Conservation (phyloP, 37 sponge, comb jelly and placozoan genomes). For the Halichondria panicea region DNA sequence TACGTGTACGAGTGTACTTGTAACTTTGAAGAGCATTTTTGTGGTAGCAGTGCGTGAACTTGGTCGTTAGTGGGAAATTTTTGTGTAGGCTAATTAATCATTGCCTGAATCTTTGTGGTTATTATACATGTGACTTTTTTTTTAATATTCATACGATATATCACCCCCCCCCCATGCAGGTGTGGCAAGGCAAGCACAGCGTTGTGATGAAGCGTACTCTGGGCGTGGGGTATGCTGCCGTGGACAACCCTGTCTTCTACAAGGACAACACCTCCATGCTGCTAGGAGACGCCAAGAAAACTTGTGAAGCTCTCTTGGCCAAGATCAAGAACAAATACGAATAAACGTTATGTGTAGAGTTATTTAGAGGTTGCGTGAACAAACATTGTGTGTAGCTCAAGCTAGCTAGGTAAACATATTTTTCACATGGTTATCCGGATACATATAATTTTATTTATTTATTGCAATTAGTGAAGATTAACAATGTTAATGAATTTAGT, state of each 20-base stretch:
- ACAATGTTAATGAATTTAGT: too few relatives aligned
- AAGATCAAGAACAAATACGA: slow-evolving; percentile 64
- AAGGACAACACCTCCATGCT: slow-evolving; percentile 95
- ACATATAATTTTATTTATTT: too few relatives aligned
- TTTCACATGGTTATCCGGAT: too few relatives aligned
- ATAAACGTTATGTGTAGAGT: background rate
- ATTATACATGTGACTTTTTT: too few relatives aligned
- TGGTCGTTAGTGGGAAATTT: background rate
- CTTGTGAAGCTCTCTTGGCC: slow-evolving; percentile 81
- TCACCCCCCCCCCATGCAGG: slow-evolving; percentile 26
- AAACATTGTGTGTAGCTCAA: background rate
- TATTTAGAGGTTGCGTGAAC: background rate
- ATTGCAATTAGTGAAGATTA: too few relatives aligned
- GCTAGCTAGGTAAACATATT: too few relatives aligned
- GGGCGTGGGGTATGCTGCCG: slow-evolving; percentile 95
- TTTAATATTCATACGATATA: background rate
- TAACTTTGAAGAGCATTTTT: background rate
- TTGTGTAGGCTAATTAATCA: too few relatives aligned
- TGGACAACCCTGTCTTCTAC: slow-evolving; percentile 97
- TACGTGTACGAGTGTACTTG: background rate
- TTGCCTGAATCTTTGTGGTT: too few relatives aligned
- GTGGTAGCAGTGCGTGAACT: background rate
- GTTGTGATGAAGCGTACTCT: slow-evolving; percentile 94
- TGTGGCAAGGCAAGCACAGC: slow-evolving; percentile 86
- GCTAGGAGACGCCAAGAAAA: slow-evolving; percentile 96